Evolutionary conservation across 2,113 vertebrate genomes (phyloP).

Genomic region (Cnemophilus loriae): DNA sequence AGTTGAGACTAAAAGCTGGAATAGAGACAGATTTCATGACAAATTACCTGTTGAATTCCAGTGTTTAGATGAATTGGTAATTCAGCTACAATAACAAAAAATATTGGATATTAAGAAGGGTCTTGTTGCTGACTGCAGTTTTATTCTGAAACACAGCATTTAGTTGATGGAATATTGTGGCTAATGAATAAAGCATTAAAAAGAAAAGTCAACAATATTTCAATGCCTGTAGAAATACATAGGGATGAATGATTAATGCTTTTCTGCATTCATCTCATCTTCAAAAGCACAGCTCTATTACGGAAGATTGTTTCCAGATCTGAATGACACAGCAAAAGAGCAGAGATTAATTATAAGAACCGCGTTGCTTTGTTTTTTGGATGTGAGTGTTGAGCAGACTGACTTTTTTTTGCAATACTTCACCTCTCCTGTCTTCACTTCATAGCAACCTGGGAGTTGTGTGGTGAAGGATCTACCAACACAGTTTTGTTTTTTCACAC

Average conservation of each 20-base stretch:
- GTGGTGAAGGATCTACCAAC: background rate
- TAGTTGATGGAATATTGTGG: conserved; percentile 35
- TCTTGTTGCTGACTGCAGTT: conserved; percentile 2
- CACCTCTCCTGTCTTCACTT: background rate
- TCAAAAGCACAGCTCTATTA: conserved; percentile 19
- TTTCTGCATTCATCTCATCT: conserved; percentile 12
- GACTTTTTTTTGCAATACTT: background rate
- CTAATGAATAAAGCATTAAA: conserved; percentile 50
- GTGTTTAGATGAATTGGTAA: background rate
- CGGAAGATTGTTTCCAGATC: background rate
- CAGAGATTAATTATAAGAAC: background rate
- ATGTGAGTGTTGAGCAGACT: background rate
- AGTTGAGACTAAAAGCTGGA: background rate
- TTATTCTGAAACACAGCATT: conserved; percentile 4
- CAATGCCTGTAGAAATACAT: conserved; percentile 7
- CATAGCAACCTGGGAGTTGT: background rate
- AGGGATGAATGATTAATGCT: conserved; percentile 26
- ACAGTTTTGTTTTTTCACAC: background rate
- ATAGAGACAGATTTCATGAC: background rate
- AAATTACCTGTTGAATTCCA: background rate
- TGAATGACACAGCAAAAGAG: conserved; percentile 19
- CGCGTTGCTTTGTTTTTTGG: background rate
- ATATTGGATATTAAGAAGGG: background rate
- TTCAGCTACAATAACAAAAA: background rate
- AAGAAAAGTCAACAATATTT: conserved; percentile 25